Evolutionary conservation across 1,140 invertebrate genomes (phyloP), one percentile per base, ranked within the genome.

Genomic region (Hesperophylax magnus): DNA sequence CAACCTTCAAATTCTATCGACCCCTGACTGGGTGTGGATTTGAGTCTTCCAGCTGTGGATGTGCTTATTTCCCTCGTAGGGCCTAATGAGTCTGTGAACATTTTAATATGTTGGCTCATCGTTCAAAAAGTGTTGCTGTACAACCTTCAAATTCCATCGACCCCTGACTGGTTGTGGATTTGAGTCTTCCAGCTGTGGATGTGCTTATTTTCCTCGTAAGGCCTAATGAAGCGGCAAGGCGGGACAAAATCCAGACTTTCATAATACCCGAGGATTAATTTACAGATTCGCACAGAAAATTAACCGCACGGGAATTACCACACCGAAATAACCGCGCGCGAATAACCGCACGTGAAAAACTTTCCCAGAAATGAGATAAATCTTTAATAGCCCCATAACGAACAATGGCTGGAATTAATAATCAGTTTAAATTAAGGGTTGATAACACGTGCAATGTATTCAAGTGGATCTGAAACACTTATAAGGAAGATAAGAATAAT

Each of bases 271-370:
- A n/a, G 11, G 14, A 67, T 1, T 34, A 67, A 67, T 67, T 67
- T 67, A 27, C 63, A 67, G 22, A 67, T 31, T 34, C 27, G 22
- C 31, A 67, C 27, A 31, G 63, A 67, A 67, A 61, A 67, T 67
- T 67, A 67, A 27, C 63, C 63, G 27, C 63, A 34, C 31, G 31
- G 63, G 17, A 67, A 22, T 5, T 34, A 27, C 22, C 63, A 27
- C 22, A 31, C 39, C 0, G 31, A 67, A 65, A 63, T 22, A 27
- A 27, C 27, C 27, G 27, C 27, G 27, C 27, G 27, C 27, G 27
- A 47, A 47, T 14, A 47, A 47, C 9, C 39, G 39, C 39, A 47
- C 39, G 39, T 11, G 39, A 47, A 47, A 47, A 47, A 47, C 39
- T 47, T 47, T 47, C 39, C 9, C 11, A 11, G 0, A 11, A 3